phyloP scores from a whole-genome alignment of 1,140 invertebrate genomes.

The Ceratitis capitata region DNA sequence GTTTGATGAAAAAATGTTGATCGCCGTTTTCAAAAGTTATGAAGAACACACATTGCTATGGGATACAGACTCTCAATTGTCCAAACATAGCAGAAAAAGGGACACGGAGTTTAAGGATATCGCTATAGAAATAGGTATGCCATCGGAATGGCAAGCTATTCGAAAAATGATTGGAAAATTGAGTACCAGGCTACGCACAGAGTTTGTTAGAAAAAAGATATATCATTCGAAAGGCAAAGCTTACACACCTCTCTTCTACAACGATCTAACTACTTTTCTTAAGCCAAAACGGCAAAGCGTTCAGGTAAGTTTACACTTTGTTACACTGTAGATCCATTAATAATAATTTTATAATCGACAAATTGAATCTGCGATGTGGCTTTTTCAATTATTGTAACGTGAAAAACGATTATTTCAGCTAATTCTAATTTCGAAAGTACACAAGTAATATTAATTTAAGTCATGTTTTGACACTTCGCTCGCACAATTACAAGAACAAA shows the following conservation, averaged over 20 bases:
- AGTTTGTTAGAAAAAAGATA: neutral
- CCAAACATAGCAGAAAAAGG: neutral
- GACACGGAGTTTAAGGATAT: neutral
- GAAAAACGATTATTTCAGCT: too few species aligned
- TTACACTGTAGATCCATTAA: too few species aligned
- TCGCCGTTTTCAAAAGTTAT: neutral
- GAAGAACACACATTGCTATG: neutral
- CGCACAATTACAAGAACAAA: too few species aligned
- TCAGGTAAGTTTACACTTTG: neutral
- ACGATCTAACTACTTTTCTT: neutral
- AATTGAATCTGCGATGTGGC: too few species aligned
- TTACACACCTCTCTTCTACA: neutral
- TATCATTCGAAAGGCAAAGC: conserved; percentile 1
- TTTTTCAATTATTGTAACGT: too few species aligned
- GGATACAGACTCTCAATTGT: neutral
- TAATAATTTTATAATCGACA: too few species aligned
- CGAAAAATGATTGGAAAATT: conserved; percentile 12
- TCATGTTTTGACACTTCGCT: too few species aligned
- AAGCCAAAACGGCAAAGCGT: neutral
- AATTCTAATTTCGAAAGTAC: too few species aligned
- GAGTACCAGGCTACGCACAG: neutral
- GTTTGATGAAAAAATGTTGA: neutral
- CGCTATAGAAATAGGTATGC: neutral
- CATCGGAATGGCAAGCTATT: neutral
- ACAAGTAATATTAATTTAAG: too few species aligned